These are phyloP conservation scores for Pelobates fuscus DNA, from an alignment of 2,113 vertebrate species.

Conservation along the genomic window DNA sequence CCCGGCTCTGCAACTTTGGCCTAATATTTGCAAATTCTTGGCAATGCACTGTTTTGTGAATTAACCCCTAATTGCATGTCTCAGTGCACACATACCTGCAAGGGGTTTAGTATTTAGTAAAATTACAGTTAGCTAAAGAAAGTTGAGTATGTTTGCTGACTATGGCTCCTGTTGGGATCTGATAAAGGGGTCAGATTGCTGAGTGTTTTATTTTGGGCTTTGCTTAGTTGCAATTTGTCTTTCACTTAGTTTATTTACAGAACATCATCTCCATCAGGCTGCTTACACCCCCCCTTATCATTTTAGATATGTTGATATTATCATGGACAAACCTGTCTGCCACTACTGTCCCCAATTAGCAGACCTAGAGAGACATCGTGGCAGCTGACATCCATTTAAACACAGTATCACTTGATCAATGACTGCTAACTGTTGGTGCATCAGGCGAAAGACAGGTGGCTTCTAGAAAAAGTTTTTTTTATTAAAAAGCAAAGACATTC, in stretches of 20 bases:
- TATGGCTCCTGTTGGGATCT: background rate
- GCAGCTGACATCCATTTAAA: background rate
- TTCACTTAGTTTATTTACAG: conserved; percentile 9
- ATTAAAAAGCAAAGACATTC: too few species aligned
- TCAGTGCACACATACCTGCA: too few species aligned
- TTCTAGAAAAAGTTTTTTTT: too few species aligned
- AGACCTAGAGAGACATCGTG: conserved; percentile 4
- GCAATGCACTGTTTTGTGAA: too few species aligned
- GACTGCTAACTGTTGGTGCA: too few species aligned
- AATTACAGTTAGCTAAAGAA: too few species aligned
- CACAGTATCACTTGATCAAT: background rate
- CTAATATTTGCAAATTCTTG: too few species aligned
- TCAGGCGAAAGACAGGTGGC: too few species aligned
- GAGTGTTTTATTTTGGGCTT: background rate
- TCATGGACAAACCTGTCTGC: background rate
- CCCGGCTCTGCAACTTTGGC: too few species aligned
- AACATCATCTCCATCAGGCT: background rate
- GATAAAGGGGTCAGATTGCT: background rate
- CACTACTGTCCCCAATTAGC: conserved; percentile 28
- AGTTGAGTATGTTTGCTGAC: background rate
- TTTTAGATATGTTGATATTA: background rate
- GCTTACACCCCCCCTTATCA: background rate
- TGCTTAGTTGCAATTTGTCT: background rate
- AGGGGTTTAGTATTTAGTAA: too few species aligned
- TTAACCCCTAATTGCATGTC: too few species aligned